Evolutionary conservation across 2,797 vertebrate genomes (phyloP), one percentile per base, ranked within the genome.

Genomic region (Chelmon rostratus): DNA sequence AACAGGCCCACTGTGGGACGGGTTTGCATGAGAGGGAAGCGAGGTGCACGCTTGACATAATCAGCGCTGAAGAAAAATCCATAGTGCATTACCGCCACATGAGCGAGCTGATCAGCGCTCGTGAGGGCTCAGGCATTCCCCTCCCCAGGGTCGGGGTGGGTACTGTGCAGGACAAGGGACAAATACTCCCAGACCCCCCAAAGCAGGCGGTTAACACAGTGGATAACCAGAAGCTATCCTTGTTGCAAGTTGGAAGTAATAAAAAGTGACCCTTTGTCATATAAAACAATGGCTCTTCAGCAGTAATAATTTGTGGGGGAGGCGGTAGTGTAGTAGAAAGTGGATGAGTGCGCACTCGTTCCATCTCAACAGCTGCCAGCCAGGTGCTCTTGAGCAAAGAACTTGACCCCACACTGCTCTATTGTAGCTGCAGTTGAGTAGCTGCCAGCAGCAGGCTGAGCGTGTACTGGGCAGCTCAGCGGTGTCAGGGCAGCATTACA

Each of bases 51-150:
- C 59, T 68, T 84, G 69, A 89, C 78, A 87, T 80, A 71, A 82
- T 78, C 72, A 80, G 80, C 53, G 6, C 75, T 79, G 79, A 87
- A 50, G 71, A 88, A 77, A 86, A 90, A 91, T 91, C 90, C 64
- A 91, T 91, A 91, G 13, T 65, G 44, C 73, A 91, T 87, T 89
- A 91, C 54, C 54, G 66, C 6, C 77, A 79, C 79, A 88, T 90
- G 82, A 90, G 67, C 64, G 83, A 79, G 59, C 73, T 70, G 80
- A 85, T 86, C 71, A 79, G 59, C 2, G 8, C 40, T 21, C 40
- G 33, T 61, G 65, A 54, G 35, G 40, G 50, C 47, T 73, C 64
- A 46, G 73, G 78, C 16, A 8, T 19, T 15, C 23, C 38, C 53
- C 46, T 71, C 33, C 65, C 65, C 56, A 7, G 47, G 18, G 25